phyloP scores from a whole-genome alignment of 53 echinoderm and acorn worm genomes.

The Apostichopus leukothele region DNA sequence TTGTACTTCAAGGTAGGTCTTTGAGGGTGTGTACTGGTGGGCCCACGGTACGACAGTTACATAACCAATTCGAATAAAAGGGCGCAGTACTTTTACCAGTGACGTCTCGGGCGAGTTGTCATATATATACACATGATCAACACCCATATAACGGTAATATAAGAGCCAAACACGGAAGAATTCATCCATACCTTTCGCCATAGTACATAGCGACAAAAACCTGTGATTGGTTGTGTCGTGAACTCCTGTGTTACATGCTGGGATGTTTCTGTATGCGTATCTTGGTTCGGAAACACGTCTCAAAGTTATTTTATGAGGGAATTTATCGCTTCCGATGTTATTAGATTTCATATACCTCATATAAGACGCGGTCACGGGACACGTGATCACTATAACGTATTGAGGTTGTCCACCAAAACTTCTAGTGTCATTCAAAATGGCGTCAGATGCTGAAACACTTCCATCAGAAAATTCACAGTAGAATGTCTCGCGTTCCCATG shows the following conservation, averaged over 20 bases:
- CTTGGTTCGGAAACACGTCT: conserved; percentile 48
- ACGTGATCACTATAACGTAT: conserved; percentile 75
- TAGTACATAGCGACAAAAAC: conserved; percentile 76
- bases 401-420: conserved; percentile 85
- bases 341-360: not conserved
- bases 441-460: conserved; percentile 63
- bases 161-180: conserved; percentile 81
- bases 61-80: conserved; percentile 66
- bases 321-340: not conserved
- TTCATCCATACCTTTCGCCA: conserved; percentile 80
- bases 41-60: conserved; percentile 88
- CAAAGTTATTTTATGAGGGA: conserved; percentile 46
- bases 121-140: conserved; percentile 87
- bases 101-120: conserved; percentile 76
- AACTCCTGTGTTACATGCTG: conserved; percentile 59
- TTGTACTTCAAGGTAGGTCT: conserved; percentile 94
- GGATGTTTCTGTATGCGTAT: conserved; percentile 63
- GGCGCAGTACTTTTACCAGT: conserved; percentile 51
- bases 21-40: conserved; percentile 68
- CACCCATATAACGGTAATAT: conserved; percentile 79
- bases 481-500: conserved; percentile 61
- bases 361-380: conserved; percentile 62
- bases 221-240: conserved; percentile 37
- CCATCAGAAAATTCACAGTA: conserved; percentile 71
- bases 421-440: conserved; percentile 64